Conservation (phyloP, 2,797 vertebrate genomes). For the Characodon lateralis region DNA sequence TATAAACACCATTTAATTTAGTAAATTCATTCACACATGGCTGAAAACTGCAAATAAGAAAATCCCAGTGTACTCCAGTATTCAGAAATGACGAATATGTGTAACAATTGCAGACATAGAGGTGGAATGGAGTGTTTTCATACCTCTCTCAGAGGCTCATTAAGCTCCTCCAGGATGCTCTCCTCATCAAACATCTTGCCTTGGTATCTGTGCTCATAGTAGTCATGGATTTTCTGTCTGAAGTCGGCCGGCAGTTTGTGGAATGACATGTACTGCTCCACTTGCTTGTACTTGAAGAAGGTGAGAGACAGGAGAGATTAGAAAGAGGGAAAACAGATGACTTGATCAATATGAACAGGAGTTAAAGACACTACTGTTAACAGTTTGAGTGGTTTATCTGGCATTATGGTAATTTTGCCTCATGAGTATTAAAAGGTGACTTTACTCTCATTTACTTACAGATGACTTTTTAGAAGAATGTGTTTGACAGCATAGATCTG, state of each 20-base stretch:
- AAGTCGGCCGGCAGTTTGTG: slow-evolving; percentile 97
- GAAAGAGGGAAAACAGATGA: slow-evolving; percentile 9
- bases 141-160: slow-evolving; percentile 94
- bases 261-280: slow-evolving; percentile 99
- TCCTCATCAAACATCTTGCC: slow-evolving; percentile 99
- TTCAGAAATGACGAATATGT: slow-evolving; percentile 3
- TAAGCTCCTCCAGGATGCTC: slow-evolving; percentile 96
- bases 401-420: background rate
- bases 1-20: background rate
- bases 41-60: background rate
- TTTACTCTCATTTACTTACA: background rate
- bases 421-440: background rate
- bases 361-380: background rate
- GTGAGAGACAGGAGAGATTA: slow-evolving; percentile 6
- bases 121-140: slow-evolving; percentile 1
- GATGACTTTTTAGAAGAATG: background rate
- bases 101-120: background rate
- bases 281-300: slow-evolving; percentile 91
- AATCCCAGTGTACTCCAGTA: background rate
- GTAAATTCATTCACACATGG: background rate
- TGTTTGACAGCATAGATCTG: background rate
- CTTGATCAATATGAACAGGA: slow-evolving; percentile 12
- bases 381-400: slow-evolving; percentile 1
- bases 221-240: slow-evolving; percentile 97
- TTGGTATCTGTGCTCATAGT: slow-evolving; percentile 97